A percentile compares a stretch with the other conserved stretches of the same genome.
These are phyloP conservation scores for Microtus ochrogaster DNA, from an alignment of 2,113 vertebrate species.

Conservation along the genomic window DNA sequence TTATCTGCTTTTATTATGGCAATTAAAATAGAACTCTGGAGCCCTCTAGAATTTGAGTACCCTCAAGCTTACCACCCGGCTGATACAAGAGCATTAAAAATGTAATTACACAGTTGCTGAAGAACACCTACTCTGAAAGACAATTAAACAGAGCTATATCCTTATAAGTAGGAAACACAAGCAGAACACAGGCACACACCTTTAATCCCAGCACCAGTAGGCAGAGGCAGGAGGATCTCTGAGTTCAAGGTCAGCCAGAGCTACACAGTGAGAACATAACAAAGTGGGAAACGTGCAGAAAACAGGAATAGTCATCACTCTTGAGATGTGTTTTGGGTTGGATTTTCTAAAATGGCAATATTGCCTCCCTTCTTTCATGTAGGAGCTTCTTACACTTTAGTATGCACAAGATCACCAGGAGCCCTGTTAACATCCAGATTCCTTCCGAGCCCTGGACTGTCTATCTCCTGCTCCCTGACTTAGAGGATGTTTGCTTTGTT, in stretches of 20 bases:
- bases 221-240: not conserved
- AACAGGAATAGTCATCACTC: conserved; percentile 61
- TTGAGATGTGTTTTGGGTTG: conserved; percentile 49
- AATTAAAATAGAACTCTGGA: conserved; percentile 73
- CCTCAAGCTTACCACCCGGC: conserved; percentile 61
- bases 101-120: conserved; percentile 62
- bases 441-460: not conserved
- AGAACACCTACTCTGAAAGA: conserved; percentile 59
- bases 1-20: conserved; percentile 67
- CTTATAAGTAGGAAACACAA: conserved; percentile 48
- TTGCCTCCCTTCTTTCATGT: not conserved
- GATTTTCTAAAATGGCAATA: conserved; percentile 53
- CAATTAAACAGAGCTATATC: conserved; percentile 64
- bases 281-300: too few relatives aligned
- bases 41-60: not conserved
- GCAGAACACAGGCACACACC: not conserved
- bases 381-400: conserved; percentile 20
- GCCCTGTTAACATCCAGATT: conserved; percentile 60
- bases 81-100: conserved; percentile 69
- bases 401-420: not conserved
- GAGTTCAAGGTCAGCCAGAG: not conserved
- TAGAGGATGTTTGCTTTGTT: conserved; percentile 34
- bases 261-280: not conserved
- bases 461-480: not conserved
- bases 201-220: not conserved